Evolutionary conservation across 2,797 vertebrate species (phyloP).

Genomic region (Carduelis carduelis): DNA sequence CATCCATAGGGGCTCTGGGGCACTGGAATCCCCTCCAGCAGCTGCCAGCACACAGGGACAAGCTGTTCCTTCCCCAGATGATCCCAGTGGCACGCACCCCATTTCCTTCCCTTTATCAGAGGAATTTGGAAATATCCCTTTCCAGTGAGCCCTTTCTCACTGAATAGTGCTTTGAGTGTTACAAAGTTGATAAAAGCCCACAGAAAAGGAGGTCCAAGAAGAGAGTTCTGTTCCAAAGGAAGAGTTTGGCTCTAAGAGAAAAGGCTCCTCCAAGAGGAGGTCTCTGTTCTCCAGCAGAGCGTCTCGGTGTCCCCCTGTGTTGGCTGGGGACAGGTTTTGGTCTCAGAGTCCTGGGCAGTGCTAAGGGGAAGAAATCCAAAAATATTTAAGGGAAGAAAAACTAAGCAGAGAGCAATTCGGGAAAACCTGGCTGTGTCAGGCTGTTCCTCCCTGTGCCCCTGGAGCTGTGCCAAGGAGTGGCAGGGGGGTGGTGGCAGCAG

Average conservation of each 20-base stretch:
- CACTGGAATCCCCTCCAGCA: background rate
- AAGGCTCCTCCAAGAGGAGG: background rate
- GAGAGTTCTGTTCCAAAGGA: background rate
- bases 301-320: background rate
- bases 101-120: background rate
- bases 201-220: background rate
- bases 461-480: background rate
- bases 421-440: background rate
- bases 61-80: background rate
- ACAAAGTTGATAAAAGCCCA: background rate
- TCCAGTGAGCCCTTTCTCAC: background rate
- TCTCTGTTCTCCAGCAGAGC: background rate
- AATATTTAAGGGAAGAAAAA: background rate
- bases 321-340: background rate
- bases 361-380: accelerated
- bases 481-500: background rate
- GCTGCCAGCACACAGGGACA: accelerated
- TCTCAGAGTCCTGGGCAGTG: background rate
- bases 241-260: background rate
- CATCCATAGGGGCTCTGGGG: accelerated
- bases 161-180: background rate
- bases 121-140: background rate
- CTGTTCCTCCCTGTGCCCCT: accelerated
- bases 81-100: accelerated
- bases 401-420: accelerated